Conservation (phyloP, 2,888 invertebrate species). For the Syrista parreyssii region DNA sequence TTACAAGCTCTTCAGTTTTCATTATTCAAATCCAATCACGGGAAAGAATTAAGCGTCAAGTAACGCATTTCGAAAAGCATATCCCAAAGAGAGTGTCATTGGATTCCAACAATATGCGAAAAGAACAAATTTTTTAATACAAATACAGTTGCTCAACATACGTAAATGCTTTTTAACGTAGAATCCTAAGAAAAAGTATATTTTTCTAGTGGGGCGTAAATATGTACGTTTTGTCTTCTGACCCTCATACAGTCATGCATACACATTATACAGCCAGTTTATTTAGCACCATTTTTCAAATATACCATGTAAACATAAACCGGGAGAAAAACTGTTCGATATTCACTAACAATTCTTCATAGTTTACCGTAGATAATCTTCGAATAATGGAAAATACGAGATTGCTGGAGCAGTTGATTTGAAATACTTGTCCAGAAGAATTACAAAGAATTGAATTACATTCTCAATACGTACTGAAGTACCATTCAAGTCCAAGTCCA, state of each 20-base stretch:
- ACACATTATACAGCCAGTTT: neutral
- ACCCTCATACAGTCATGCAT: neutral
- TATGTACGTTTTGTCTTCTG: neutral
- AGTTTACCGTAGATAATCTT: neutral
- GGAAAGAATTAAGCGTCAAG: neutral
- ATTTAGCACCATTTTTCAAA: neutral
- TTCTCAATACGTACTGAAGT: neutral
- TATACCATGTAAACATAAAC: neutral
- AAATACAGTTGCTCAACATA: neutral
- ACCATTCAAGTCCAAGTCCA: slow-evolving; percentile 22
- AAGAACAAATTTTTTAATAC: neutral
- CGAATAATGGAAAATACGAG: neutral
- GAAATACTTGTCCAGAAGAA: neutral
- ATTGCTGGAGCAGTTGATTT: neutral
- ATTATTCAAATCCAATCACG: neutral
- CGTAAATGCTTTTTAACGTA: neutral
- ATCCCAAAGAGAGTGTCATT: too few species aligned
- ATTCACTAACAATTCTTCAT: neutral
- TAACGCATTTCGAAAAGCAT: neutral
- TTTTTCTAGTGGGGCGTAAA: neutral
- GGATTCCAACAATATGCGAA: too few species aligned
- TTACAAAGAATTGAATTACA: neutral
- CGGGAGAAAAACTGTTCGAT: neutral
- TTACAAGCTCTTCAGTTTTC: too few species aligned
- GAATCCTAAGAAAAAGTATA: neutral